Evolutionary conservation across 2,113 vertebrate species (phyloP).

Genomic region (Coryphaenoides rupestris): DNA sequence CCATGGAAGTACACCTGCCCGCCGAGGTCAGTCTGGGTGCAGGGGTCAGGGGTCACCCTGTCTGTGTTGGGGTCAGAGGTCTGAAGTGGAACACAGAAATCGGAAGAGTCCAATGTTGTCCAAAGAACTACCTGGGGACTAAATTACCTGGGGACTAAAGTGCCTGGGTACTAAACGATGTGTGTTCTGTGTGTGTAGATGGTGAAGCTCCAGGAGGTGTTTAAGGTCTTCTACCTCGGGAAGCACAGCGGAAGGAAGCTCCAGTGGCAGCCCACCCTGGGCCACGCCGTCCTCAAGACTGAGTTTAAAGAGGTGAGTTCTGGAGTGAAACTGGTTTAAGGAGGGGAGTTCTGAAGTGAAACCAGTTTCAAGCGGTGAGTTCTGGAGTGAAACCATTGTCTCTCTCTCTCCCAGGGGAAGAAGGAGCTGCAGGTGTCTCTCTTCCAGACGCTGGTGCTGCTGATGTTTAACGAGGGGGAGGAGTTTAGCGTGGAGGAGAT

Average conservation of each 20-base stretch:
- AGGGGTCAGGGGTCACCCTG: no score
- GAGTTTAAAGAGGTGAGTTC: constrained; percentile 92
- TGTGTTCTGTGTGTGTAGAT: constrained; percentile 72
- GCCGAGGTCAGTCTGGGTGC: constrained; percentile 78
- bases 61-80: no score
- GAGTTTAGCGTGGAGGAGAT: constrained; percentile 98
- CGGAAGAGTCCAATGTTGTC: no score
- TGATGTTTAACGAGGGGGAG: constrained; percentile 99
- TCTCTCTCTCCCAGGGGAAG: constrained; percentile 76
- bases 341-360: no score
- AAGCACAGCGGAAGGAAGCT: constrained; percentile 98
- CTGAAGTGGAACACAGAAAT: no score
- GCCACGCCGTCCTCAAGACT: constrained; percentile 95
- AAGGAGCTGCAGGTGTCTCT: constrained; percentile 98
- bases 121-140: no score
- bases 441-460: constrained; percentile 96
- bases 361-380: no score
- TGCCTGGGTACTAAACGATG: background rate
- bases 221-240: constrained; percentile 97
- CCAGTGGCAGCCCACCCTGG: constrained; percentile 97
- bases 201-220: constrained; percentile 97
- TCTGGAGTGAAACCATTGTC: no score
- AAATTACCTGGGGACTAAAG: background rate
- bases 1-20: constrained; percentile 97
- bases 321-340: no score